Evolutionary conservation across 2,797 vertebrate genomes (phyloP).

Genomic region (Zalophus californianus): DNA sequence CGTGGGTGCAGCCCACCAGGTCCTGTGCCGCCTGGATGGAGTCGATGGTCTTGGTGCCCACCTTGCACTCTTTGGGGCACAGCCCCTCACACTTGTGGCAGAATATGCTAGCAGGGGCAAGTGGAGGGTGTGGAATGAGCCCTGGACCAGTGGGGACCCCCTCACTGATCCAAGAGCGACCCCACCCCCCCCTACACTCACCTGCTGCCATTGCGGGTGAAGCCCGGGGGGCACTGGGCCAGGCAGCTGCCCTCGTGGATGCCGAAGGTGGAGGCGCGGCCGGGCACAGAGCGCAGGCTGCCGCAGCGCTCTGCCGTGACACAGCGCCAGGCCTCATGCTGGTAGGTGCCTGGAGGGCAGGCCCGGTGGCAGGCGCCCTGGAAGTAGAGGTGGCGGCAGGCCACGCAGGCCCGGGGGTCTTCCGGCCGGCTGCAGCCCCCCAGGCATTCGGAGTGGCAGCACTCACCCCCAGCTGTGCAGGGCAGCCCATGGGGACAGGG

Average conservation of each 20-base stretch:
- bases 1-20: slow-evolving; percentile 88
- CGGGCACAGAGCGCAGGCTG: slow-evolving; percentile 87
- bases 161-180: neutral
- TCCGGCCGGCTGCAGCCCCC: slow-evolving; percentile 87
- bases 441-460: slow-evolving; percentile 89
- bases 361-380: slow-evolving; percentile 85
- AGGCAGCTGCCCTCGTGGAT: slow-evolving; percentile 88
- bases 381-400: slow-evolving; percentile 90
- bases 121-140: neutral
- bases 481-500: slow-evolving; percentile 81
- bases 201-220: slow-evolving; percentile 89
- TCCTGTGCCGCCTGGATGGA: slow-evolving; percentile 86
- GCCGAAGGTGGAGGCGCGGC: slow-evolving; percentile 87
- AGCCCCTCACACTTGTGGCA: slow-evolving; percentile 90
- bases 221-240: slow-evolving; percentile 89
- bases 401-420: slow-evolving; percentile 85
- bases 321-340: slow-evolving; percentile 90
- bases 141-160: neutral
- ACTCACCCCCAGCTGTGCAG: slow-evolving; percentile 82
- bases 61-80: slow-evolving; percentile 90
- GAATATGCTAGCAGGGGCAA: slow-evolving; percentile 84
- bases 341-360: slow-evolving; percentile 88
- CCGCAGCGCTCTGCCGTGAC: slow-evolving; percentile 87
- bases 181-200: neutral
- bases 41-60: slow-evolving; percentile 91